Percentiles rank a stretch among this genome's conserved stretches.
These are phyloP conservation scores for Lichenostomus cassidix DNA, from an alignment of 2,113 vertebrate species.

Conservation along the genomic window DNA sequence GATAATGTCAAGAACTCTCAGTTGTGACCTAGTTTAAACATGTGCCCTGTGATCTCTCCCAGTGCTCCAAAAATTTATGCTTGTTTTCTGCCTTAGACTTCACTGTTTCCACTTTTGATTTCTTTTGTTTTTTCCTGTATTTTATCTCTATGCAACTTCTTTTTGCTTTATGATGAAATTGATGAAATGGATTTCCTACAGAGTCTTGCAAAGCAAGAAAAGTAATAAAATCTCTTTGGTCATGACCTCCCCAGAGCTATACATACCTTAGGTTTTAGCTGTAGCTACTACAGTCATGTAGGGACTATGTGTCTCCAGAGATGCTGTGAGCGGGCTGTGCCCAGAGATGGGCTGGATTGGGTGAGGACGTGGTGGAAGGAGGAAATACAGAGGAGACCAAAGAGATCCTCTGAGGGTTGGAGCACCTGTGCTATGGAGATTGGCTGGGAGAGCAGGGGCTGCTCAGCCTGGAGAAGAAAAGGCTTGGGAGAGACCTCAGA, in stretches of 20 bases:
- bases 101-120: not conserved
- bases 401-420: not conserved
- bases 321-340: not conserved
- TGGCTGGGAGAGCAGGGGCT: not conserved
- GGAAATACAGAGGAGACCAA: not conserved
- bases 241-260: not conserved
- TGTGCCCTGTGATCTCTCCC: not conserved
- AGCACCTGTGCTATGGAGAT: not conserved
- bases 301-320: not conserved
- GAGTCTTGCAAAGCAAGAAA: not conserved
- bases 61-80: not conserved
- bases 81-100: not conserved
- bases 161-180: not conserved
- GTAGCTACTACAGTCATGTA: too few relatives aligned
- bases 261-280: not conserved
- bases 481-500: not conserved
- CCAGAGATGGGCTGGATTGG: not conserved
- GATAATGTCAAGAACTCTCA: not conserved
- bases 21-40: not conserved
- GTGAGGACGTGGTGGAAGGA: not conserved
- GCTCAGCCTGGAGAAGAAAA: not conserved
- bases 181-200: not conserved
- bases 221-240: not conserved
- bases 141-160: not conserved
- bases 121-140: not conserved